These are phyloP conservation scores for Lasioglossum figueresi DNA, from an alignment of 2,888 invertebrate genomes.

Conservation along the genomic window DNA sequence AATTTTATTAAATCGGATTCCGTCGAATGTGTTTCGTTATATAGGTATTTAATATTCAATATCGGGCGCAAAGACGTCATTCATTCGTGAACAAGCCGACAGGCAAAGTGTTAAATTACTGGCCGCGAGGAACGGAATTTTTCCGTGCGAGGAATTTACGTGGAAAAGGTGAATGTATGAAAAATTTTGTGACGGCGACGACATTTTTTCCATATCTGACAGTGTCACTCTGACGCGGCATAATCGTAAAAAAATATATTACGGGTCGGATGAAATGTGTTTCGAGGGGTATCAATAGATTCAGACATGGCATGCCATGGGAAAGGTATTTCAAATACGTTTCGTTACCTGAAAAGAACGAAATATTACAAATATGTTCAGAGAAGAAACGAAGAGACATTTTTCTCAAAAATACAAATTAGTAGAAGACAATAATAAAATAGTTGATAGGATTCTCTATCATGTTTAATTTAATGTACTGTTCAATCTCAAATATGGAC, in stretches of 20 bases:
- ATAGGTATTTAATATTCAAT: background rate
- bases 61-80: background rate
- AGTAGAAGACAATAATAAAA: background rate
- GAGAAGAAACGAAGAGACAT: background rate
- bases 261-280: background rate
- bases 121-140: background rate
- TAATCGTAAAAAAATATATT: constrained; percentile 29
- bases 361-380: background rate
- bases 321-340: background rate
- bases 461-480: background rate
- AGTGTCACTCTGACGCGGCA: background rate
- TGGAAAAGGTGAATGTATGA: background rate
- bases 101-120: background rate
- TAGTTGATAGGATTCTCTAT: background rate
- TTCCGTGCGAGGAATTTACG: background rate
- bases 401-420: background rate
- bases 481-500: background rate
- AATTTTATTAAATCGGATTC: background rate
- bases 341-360: background rate
- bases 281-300: background rate
- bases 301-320: too few species aligned
- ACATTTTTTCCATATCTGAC: background rate
- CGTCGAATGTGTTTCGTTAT: background rate
- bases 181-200: background rate
- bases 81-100: background rate